A percentile compares a stretch with the other conserved stretches of the same genome.
Evolutionary conservation across 2,888 invertebrate genomes (phyloP).

Genomic region (Phlogophora meticulosa): DNA sequence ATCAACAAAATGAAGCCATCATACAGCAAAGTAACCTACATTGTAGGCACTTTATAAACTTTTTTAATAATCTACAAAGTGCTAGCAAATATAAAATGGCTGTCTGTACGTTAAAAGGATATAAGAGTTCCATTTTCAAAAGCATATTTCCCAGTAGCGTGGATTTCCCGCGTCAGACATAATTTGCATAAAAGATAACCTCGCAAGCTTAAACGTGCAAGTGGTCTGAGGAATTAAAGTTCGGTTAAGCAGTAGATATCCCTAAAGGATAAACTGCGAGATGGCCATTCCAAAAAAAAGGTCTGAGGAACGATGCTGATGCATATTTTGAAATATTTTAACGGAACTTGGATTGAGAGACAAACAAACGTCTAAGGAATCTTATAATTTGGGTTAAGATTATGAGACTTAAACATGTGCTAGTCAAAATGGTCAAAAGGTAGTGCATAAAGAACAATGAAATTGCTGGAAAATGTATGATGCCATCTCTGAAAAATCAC

Average conservation of each 20-base stretch:
- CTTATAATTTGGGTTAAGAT: not conserved
- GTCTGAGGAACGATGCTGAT: constrained; percentile 1
- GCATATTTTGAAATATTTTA: constrained; percentile 1
- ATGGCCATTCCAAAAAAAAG: too few species aligned
- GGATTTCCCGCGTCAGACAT: constrained; percentile 16
- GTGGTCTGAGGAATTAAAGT: constrained; percentile 7
- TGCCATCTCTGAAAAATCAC: not conserved
- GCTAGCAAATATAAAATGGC: constrained; percentile 15
- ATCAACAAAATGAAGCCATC: constrained; percentile 17
- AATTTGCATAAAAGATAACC: constrained; percentile 36
- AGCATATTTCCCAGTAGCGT: constrained; percentile 18
- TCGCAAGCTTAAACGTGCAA: constrained; percentile 11
- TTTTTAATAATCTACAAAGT: constrained; percentile 45
- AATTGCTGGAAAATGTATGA: not conserved
- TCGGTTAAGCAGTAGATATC: too few species aligned
- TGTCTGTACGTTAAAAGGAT: not conserved
- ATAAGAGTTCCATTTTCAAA: constrained; percentile 32
- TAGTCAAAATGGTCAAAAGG: too few species aligned
- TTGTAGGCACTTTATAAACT: not conserved
- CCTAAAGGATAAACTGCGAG: too few species aligned
- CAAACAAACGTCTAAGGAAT: not conserved
- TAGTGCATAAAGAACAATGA: not conserved
- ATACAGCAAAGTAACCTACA: not conserved
- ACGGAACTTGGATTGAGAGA: not conserved
- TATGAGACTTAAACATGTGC: not conserved